Conservation (phyloP, 2,113 vertebrate genomes). For the Corapipo altera region DNA sequence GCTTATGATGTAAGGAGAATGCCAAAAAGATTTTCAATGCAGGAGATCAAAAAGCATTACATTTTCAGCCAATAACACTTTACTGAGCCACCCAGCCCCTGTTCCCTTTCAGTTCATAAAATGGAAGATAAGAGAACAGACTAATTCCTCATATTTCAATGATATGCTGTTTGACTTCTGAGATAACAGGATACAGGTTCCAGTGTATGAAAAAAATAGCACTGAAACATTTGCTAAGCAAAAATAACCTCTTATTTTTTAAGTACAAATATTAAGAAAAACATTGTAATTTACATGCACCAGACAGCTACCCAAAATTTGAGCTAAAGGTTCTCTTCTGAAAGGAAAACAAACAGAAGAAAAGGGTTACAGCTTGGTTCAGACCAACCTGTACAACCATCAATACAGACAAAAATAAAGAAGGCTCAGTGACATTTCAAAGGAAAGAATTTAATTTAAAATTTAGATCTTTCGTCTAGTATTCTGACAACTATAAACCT, state of each 20-base stretch:
- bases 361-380: background rate
- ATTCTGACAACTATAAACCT: too few species aligned
- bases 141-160: background rate
- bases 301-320: background rate
- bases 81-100: background rate
- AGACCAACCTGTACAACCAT: background rate
- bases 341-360: background rate
- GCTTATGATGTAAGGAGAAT: background rate
- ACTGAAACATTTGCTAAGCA: background rate
- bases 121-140: background rate
- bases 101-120: background rate
- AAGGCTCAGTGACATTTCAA: too few species aligned
- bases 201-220: background rate
- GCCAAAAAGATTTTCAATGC: background rate
- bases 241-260: background rate
- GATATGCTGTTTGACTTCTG: background rate
- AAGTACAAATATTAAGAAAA: background rate
- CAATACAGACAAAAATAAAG: background rate
- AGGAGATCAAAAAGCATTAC: background rate
- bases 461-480: too few species aligned
- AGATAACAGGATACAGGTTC: background rate
- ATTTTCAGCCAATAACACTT: background rate
- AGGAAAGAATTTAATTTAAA: too few species aligned
- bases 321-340: background rate
- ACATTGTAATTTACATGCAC: background rate